A percentile compares a stretch with the other conserved stretches of the same genome.
phyloP scores from a whole-genome alignment of 2,113 vertebrate genomes.

The Daphoenositta chrysoptera region DNA sequence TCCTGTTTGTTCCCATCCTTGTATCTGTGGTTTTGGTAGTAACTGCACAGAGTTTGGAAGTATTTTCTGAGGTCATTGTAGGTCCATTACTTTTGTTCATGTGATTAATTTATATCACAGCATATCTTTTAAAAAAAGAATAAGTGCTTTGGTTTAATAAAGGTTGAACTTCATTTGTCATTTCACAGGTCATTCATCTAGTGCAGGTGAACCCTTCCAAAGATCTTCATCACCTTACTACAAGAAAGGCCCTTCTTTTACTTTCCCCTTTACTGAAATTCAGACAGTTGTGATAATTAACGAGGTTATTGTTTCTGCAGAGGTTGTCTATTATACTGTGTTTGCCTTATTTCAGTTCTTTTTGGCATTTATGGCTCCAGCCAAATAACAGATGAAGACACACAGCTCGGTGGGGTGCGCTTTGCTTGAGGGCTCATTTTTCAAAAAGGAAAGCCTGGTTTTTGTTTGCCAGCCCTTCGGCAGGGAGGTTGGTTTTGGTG shows the following conservation, averaged over 20 bases:
- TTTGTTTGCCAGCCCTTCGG: neutral
- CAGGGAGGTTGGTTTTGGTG: neutral
- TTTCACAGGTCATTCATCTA: neutral
- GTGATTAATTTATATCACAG: neutral
- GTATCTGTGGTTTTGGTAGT: neutral
- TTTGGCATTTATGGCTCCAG: neutral
- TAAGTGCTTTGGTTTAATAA: neutral
- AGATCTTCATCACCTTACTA: neutral
- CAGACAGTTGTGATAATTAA: neutral
- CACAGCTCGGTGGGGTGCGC: accelerated
- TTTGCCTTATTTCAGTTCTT: neutral
- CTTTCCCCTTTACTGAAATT: neutral
- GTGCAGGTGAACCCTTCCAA: neutral
- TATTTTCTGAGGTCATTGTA: neutral
- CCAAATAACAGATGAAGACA: neutral
- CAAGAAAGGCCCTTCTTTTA: neutral
- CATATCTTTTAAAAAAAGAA: neutral
- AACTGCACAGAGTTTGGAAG: neutral
- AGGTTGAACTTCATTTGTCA: neutral
- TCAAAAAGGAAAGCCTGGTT: neutral
- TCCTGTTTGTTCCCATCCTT: neutral
- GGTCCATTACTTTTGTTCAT: neutral
- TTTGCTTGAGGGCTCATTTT: neutral
- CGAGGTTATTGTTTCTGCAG: neutral
- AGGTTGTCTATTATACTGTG: neutral